These are phyloP conservation scores for Beris chalybata DNA, from an alignment of 2,888 invertebrate genomes.

Conservation along the genomic window DNA sequence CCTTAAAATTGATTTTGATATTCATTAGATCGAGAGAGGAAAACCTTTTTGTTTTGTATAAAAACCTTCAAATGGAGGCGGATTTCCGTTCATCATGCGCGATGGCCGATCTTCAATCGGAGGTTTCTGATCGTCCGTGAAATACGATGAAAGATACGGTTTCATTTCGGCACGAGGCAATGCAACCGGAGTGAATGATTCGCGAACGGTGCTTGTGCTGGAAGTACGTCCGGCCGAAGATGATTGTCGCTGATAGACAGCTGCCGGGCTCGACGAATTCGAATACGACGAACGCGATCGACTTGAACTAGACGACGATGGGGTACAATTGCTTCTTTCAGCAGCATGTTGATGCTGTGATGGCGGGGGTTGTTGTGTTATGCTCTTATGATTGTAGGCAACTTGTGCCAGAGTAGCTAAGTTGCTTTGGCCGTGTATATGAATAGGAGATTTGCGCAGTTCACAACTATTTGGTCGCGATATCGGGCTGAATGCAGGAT, in stretches of 20 bases:
- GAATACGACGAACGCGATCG: slow-evolving; percentile 34
- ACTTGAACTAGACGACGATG: slow-evolving; percentile 7
- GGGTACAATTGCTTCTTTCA: slow-evolving; percentile 24
- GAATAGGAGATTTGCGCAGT: slow-evolving; percentile 45
- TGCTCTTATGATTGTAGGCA: slow-evolving; percentile 53
- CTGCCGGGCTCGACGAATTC: slow-evolving; percentile 47
- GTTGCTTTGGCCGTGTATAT: slow-evolving; percentile 44
- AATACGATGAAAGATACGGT: slow-evolving; percentile 72
- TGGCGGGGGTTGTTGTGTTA: slow-evolving; percentile 40
- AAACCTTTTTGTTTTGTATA: neutral
- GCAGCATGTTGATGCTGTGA: slow-evolving; percentile 40
- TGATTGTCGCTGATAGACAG: slow-evolving; percentile 44
- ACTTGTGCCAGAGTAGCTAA: slow-evolving; percentile 54
- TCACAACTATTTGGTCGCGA: slow-evolving; percentile 61
- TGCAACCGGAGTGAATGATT: slow-evolving; percentile 52
- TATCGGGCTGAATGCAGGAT: slow-evolving; percentile 54
- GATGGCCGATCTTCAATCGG: slow-evolving; percentile 47
- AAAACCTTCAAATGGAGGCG: slow-evolving; percentile 53
- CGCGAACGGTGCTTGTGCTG: slow-evolving; percentile 19
- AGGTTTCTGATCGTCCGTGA: slow-evolving; percentile 65
- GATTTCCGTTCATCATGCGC: slow-evolving; percentile 50
- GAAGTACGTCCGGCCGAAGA: slow-evolving; percentile 15
- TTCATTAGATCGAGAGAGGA: neutral
- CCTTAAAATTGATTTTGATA: slow-evolving; percentile 56
- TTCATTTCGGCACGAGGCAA: slow-evolving; percentile 72